Base-by-base conservation (phyloP, 1,140 invertebrate genomes). In the Araneus ventricosus region DNA sequence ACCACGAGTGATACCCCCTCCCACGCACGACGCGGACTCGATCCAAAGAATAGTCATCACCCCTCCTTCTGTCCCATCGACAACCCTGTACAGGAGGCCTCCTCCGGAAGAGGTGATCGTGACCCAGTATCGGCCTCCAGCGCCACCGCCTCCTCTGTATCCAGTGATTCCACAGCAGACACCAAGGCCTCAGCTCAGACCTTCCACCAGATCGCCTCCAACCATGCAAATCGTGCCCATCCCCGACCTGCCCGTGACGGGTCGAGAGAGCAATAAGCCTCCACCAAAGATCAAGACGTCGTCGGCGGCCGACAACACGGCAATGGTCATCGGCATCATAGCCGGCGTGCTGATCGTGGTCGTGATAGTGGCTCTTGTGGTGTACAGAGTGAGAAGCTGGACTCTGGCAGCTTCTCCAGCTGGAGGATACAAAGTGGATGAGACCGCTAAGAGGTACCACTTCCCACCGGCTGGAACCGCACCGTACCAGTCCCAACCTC, bases 341-440 rank as follows among this genome's bases (percentile, higher is more conserved):
- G 98, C 98, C 1, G 98, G 98, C 37, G 97, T 98, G 10, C 96
- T 99, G 70, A 98, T 99, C 94, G 98, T 98, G 39, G 97, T 99
- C 92, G 97, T 99, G 22, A 96, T 99, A 57, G 97, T 99, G 88
- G 97, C 98, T 30, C 97, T 99, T 57, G 97, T 99, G 84, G 97
- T 99, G 90, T 96, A 99, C 94, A 98, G 98, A 95, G 98, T 98
- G 95, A 98, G 98, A 95, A 97, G 97, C 94, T 96, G 98, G 82
- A 97, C 98, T n/a, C 98, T 98, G 95, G 97, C 97, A 14, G 97
- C 97, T 27, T 82, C 70, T 10, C 86, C 92, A 0, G 92, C 4
- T 22, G 70, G 45, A 5, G 92, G 86, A 20, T 88, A 88, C 34
- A 93, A 93, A 67, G 90, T 75, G 10, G 90, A 92, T 14, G 91